Evolutionary conservation across 2,797 vertebrate genomes (phyloP), one percentile per base, ranked within the genome.

Genomic region (Characodon lateralis): DNA sequence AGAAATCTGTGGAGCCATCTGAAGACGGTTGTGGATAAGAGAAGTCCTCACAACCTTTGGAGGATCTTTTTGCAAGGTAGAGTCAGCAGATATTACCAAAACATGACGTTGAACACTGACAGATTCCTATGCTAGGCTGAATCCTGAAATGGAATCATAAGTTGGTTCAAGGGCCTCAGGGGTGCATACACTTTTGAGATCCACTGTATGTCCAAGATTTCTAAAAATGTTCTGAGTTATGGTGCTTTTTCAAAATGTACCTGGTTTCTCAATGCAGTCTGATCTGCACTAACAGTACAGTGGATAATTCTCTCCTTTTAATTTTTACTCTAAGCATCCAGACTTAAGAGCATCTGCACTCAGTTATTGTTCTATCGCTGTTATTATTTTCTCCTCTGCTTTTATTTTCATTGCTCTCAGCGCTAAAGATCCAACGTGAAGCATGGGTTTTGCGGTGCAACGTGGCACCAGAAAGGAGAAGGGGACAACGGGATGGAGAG

Each of bases 401-500:
- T 41, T 66, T 66, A 66, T 41, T 66, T 69, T 46, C 77, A 14
- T 4, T 39, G 71, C 50, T 72, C 86, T 81, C 85, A 22, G 74
- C 79, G n/a, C 73, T 28, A 20, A 28, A 58, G 82, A 77, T 80
- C 58, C 22, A 2, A 85, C 76, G 71, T 31, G 66, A 58, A 71
- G 83, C 82, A 35, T 80, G 76, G 66, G 87, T 86, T 69, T 41
- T 78, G 78, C 82, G 83, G 91, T 87, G 86, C 91, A 92, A 94
- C 91, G 89, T 93, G 90, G 91, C 92, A 93, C 82, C 83, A 87
- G 82, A 87, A 82, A 89, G 86, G 87, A 59, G 85, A 79, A 81
- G 84, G 66, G 87, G 73, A 86, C 83, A 72, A 83, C 83, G 77
- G 83, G 87, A 89, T 88, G 85, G 80, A 85, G 87, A 88, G 88